Conservation (phyloP, 2,113 vertebrate species). For the Melospiza georgiana region DNA sequence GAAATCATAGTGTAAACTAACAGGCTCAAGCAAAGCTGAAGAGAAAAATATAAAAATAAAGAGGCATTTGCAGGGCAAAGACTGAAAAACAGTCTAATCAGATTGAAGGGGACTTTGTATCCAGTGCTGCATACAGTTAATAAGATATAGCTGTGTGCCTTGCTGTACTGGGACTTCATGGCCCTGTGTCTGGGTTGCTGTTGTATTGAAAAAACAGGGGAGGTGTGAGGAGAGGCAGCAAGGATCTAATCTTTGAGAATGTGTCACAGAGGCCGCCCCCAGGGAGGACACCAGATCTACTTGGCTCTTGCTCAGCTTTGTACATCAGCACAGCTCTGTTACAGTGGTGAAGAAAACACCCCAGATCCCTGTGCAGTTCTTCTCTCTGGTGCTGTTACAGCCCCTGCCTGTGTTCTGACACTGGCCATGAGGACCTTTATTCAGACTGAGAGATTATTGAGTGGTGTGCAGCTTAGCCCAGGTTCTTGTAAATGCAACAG, state of each 20-base stretch:
- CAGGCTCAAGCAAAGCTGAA: background rate
- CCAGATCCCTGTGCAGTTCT: background rate
- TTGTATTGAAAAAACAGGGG: background rate
- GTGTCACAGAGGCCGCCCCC: fast-evolving
- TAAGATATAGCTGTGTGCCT: background rate
- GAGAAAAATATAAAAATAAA: background rate
- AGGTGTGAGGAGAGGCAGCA: fast-evolving
- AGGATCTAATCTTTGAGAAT: background rate
- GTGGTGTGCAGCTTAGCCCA: background rate
- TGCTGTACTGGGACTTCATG: background rate
- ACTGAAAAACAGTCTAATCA: background rate
- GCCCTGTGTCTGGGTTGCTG: background rate
- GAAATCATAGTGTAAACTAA: background rate
- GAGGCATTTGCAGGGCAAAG: background rate
- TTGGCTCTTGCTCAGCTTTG: fast-evolving
- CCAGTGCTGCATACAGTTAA: background rate
- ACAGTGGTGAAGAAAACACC: background rate
- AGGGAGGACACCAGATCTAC: background rate
- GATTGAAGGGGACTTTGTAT: background rate
- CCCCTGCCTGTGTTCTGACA: fast-evolving
- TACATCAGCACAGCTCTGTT: background rate
- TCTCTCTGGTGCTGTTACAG: background rate
- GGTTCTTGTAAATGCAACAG: background rate
- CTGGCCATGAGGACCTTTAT: background rate
- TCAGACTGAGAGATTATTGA: background rate